phyloP scores from a whole-genome alignment of 2,888 invertebrate species.

The Tachina lurida region DNA sequence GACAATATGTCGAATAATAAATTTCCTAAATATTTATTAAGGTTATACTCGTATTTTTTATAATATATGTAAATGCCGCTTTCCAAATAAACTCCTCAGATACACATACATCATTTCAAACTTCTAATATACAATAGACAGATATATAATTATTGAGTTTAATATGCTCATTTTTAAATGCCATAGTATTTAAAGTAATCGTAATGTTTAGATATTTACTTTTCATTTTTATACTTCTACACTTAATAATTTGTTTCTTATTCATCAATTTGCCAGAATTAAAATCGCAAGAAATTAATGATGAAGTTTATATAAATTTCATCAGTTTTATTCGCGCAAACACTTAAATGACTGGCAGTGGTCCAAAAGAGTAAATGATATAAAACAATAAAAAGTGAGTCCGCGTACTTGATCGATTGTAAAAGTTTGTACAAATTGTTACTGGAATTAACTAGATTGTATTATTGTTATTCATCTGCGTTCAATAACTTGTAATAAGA shows the following conservation, averaged over 20 bases:
- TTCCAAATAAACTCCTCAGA: no score
- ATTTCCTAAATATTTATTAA: no score
- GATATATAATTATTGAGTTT: no score
- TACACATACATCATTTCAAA: no score
- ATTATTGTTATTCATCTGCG: background rate
- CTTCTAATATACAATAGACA: no score
- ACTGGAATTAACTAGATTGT: slow-evolving; percentile 9
- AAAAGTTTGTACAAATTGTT: slow-evolving; percentile 1
- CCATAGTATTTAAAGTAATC: no score
- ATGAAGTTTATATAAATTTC: background rate
- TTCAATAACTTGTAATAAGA: background rate
- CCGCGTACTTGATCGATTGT: background rate
- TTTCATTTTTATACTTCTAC: no score
- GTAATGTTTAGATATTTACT: no score
- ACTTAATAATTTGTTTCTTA: background rate
- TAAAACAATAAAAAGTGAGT: background rate
- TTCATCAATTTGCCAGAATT: background rate
- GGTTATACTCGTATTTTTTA: no score
- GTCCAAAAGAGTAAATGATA: background rate
- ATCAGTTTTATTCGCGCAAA: background rate
- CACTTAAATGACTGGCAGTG: background rate
- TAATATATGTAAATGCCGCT: no score
- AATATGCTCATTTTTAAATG: no score
- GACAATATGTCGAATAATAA: no score
- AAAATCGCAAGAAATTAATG: slow-evolving; percentile 14